phyloP scores from a whole-genome alignment of 1,140 invertebrate species.

The Drosophila murphyi region DNA sequence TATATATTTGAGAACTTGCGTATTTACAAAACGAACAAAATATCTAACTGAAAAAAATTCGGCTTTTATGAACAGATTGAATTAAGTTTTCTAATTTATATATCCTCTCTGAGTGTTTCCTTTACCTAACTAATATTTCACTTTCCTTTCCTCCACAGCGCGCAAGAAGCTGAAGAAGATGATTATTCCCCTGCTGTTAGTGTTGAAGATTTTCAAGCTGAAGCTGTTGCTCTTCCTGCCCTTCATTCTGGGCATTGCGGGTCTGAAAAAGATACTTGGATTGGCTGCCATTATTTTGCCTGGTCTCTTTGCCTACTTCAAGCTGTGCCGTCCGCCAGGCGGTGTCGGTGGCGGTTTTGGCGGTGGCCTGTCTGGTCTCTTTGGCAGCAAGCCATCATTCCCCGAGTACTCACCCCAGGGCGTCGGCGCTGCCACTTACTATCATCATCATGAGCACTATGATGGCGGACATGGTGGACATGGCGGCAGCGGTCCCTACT shows the following conservation, averaged over 20 bases:
- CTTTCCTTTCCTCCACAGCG: constrained; percentile 85
- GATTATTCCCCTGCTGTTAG: constrained; percentile 91
- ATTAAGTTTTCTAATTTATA: no score
- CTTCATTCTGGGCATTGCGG: constrained; percentile 91
- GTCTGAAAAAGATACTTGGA: constrained; percentile 92
- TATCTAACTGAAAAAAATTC: no score
- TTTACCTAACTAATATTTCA: constrained; percentile 28
- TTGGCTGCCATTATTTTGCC: constrained; percentile 91
- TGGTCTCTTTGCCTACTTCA: constrained; percentile 91
- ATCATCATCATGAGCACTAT: constrained; percentile 85
- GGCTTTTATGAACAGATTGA: no score
- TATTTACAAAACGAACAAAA: no score
- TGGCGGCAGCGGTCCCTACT: constrained; percentile 52
- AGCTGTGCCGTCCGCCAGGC: constrained; percentile 88
- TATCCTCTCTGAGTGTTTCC: no score
- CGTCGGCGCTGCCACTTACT: constrained; percentile 86
- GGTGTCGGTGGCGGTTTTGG: constrained; percentile 65
- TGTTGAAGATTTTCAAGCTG: constrained; percentile 93
- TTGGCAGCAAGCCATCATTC: constrained; percentile 82
- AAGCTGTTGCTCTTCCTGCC: constrained; percentile 92
- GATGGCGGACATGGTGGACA: constrained; percentile 59
- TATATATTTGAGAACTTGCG: no score
- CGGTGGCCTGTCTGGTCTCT: constrained; percentile 72
- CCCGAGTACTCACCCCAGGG: constrained; percentile 88
- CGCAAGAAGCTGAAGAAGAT: constrained; percentile 91